A percentile compares a stretch with the other conserved stretches of the same genome.
These are phyloP conservation scores for Stenotaenia linearis DNA, from an alignment of 2,888 invertebrate species.

Conservation along the genomic window DNA sequence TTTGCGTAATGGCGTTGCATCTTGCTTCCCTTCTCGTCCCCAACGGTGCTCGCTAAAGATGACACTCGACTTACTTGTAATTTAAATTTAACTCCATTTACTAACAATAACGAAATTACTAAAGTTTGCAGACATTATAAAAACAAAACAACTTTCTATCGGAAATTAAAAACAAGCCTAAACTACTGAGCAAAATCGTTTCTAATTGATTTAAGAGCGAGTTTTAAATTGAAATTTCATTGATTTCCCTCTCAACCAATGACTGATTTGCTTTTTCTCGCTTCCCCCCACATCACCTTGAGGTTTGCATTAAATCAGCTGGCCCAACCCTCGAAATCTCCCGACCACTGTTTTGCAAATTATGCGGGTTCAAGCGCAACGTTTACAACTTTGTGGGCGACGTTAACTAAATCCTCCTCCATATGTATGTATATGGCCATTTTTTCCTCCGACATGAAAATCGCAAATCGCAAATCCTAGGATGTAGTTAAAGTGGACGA, in stretches of 20 bases:
- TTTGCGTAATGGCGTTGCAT: conserved; percentile 9
- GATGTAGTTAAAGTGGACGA: neutral
- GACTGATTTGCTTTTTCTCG: neutral
- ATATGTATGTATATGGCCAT: neutral
- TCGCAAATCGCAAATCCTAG: neutral
- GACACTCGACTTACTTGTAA: neutral
- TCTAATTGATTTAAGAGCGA: neutral
- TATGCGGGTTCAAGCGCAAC: conserved; percentile 5
- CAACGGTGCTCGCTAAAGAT: neutral
- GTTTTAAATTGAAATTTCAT: neutral
- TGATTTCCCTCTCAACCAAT: neutral
- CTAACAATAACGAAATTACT: neutral
- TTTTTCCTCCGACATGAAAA: neutral
- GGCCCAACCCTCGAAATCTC: neutral
- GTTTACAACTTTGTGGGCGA: neutral
- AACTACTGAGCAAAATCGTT: too few relatives aligned
- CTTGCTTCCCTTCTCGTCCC: neutral
- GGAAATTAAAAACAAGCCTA: neutral
- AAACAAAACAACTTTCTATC: neutral
- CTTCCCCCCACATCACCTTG: too few relatives aligned
- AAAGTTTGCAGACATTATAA: neutral
- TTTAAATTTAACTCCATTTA: neutral
- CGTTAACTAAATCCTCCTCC: neutral
- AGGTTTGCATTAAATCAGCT: neutral
- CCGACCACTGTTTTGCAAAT: neutral